Evolutionary conservation across 2,113 vertebrate genomes (phyloP).

Genomic region (Brachyhypopomus occidentalis): DNA sequence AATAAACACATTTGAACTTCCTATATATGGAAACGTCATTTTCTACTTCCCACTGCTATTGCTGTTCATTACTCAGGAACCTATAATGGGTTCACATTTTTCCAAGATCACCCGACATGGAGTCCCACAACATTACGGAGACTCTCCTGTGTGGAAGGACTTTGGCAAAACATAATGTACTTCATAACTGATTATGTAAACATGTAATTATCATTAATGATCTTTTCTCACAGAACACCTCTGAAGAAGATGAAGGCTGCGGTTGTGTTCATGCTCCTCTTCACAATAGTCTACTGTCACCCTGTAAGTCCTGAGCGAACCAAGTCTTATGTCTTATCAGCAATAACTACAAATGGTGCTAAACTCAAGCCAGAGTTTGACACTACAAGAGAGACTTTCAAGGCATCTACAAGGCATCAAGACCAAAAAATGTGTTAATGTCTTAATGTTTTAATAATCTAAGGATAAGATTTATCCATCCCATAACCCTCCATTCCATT

Average conservation of each 20-base stretch:
- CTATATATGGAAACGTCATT: background rate
- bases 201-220: background rate
- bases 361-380: background rate
- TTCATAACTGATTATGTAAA: background rate
- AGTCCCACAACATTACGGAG: background rate
- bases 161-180: background rate
- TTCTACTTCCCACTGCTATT: background rate
- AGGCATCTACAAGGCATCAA: no score
- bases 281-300: constrained; percentile 71
- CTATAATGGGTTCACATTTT: background rate
- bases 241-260: constrained; percentile 72
- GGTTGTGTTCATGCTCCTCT: constrained; percentile 72
- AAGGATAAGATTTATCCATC: background rate
- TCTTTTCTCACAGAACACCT: constrained; percentile 54
- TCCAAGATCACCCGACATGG: background rate
- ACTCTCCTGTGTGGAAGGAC: background rate
- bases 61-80: background rate
- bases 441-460: no score
- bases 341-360: background rate
- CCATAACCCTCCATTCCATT: background rate
- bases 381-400: no score
- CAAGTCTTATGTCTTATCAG: background rate
- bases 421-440: no score
- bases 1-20: constrained; percentile 30
- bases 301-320: constrained; percentile 65